Conservation (phyloP, 2,797 vertebrate genomes). For the Acanthiza pusilla region DNA sequence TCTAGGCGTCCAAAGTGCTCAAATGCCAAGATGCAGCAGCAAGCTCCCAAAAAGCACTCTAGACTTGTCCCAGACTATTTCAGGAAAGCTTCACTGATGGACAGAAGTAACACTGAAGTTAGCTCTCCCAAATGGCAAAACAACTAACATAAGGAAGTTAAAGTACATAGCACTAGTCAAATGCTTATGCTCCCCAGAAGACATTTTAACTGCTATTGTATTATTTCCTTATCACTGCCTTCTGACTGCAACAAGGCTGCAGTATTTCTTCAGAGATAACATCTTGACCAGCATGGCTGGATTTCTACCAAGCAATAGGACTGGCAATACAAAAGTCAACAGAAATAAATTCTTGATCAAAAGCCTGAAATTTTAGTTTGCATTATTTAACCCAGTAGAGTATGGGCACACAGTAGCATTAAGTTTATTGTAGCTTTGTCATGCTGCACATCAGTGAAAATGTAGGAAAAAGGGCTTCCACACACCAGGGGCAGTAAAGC, state of each 20-base stretch:
- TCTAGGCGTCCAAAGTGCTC: neutral
- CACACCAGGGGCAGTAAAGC: neutral
- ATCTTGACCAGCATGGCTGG: neutral
- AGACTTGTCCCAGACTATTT: neutral
- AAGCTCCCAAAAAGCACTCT: neutral
- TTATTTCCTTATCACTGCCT: neutral
- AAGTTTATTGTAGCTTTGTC: neutral
- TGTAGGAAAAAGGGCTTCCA: neutral
- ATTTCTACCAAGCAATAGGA: neutral
- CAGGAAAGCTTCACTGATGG: neutral
- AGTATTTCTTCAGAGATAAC: neutral
- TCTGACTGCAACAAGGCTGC: neutral
- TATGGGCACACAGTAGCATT: accelerated
- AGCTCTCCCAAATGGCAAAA: neutral
- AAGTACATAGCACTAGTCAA: neutral
- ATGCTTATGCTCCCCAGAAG: neutral
- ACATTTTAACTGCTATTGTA: neutral
- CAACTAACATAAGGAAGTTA: neutral
- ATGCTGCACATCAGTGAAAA: neutral
- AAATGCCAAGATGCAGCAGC: neutral
- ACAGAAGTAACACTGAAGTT: neutral
- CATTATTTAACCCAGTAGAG: neutral
- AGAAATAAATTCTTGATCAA: neutral
- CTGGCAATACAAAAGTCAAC: neutral
- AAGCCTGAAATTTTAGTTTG: neutral